Conservation (phyloP, 2,113 vertebrate species). For the Amphiprion ocellaris region DNA sequence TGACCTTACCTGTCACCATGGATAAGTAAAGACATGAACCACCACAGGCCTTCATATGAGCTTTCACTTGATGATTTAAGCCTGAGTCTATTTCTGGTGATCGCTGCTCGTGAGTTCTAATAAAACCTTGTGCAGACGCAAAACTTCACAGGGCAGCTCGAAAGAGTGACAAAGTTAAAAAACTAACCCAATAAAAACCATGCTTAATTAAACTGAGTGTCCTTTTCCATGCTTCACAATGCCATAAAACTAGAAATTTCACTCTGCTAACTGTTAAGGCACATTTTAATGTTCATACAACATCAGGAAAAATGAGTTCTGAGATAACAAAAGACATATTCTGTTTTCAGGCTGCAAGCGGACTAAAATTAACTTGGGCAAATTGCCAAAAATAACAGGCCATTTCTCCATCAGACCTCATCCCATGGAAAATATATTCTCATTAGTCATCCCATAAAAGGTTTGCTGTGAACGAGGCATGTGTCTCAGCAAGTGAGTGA, state of each 20-base stretch:
- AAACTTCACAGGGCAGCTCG: too few species aligned
- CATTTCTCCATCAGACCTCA: constrained; percentile 34
- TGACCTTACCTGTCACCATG: constrained; percentile 28
- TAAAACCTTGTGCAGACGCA: neutral
- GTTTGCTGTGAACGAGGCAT: constrained; percentile 12
- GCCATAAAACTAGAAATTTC: neutral
- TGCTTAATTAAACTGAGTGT: neutral
- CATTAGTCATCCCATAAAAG: constrained; percentile 40
- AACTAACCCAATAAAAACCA: neutral
- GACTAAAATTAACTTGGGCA: constrained; percentile 51
- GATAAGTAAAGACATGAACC: constrained; percentile 27
- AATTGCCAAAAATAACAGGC: constrained; percentile 44
- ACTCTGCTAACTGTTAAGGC: neutral
- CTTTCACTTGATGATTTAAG: constrained; percentile 3
- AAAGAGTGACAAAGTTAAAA: too few species aligned
- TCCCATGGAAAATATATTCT: constrained; percentile 40
- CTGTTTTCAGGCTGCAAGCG: neutral
- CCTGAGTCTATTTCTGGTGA: constrained; percentile 1
- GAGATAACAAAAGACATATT: neutral
- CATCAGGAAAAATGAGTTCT: constrained; percentile 1
- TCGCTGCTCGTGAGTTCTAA: neutral
- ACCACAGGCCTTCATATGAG: constrained; percentile 2
- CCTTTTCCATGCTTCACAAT: too few species aligned
- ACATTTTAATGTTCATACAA: constrained; percentile 1
- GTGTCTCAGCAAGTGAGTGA: constrained; percentile 1